phyloP scores from a whole-genome alignment of 2,113 vertebrate genomes.

The Penelope pileata region DNA sequence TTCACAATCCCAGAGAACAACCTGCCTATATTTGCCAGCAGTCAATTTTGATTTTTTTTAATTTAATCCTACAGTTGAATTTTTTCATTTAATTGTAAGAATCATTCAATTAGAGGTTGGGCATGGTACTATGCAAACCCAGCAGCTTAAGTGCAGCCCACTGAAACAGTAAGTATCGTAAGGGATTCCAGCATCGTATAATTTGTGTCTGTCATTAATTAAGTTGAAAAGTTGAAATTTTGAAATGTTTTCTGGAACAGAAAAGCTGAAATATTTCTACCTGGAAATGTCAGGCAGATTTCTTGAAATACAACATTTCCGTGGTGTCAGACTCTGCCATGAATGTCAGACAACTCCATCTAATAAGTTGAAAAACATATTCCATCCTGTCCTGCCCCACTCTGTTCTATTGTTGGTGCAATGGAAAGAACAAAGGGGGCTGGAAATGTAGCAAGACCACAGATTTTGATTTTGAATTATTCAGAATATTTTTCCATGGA shows the following conservation, averaged over 20 bases:
- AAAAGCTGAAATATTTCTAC: slow-evolving; percentile 5
- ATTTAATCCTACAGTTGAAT: neutral
- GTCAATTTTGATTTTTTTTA: neutral
- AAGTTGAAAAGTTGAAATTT: neutral
- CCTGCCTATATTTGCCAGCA: neutral
- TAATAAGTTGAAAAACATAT: slow-evolving; percentile 7
- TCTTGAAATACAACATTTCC: slow-evolving; percentile 14
- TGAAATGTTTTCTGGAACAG: neutral
- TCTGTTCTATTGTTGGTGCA: neutral
- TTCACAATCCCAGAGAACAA: neutral
- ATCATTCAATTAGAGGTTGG: neutral
- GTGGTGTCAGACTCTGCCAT: neutral
- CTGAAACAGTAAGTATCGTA: neutral
- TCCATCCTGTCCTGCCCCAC: neutral
- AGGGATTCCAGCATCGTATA: neutral
- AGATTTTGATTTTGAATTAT: slow-evolving; percentile 12
- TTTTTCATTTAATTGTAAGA: neutral
- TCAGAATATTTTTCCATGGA: neutral
- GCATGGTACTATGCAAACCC: neutral
- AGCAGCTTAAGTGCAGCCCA: neutral
- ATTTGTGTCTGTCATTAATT: neutral
- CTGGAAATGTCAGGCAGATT: neutral
- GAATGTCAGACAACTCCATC: neutral
- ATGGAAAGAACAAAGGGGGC: neutral
- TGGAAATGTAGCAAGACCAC: neutral